Base-by-base conservation (phyloP, 1,140 invertebrate species). In the Zaprionus lachaisei region DNA sequence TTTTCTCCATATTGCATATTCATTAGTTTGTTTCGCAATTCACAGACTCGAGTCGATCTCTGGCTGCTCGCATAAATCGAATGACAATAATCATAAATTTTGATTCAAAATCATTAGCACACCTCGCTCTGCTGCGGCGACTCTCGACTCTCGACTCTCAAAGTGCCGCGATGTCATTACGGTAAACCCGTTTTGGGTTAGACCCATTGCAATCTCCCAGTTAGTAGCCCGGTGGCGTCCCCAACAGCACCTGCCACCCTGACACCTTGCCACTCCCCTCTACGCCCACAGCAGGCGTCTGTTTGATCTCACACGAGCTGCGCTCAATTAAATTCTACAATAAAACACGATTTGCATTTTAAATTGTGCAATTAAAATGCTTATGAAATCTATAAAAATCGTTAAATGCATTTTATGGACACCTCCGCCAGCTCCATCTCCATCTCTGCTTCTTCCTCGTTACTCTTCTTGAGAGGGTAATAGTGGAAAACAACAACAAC, bases 341-440 rank as follows among this genome's bases (percentile, higher is more conserved):
- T 90, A 90, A 82, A 90, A 82, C 81, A 82, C 85, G 79, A 90
- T 90, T 90, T 90, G 85, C 85, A 90, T 90, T 90, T 90, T 82
- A 90, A 90, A 90, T 90, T 90, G 82, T 90, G 85, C 85, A 90
- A 90, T 90, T 90, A 90, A 91, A 90, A 90, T 90, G 85, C 85
- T 90, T 90, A 90, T 90, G 82, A 90, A 90, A 90, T 90, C 85
- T 90, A 85, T 90, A 82, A 86, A 83, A 86, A 79, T 80, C 82
- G 79, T 86, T 85, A 85, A 90, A 91, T 90, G 86, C 85, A 90
- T 85, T 90, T 86, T 90, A 85, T 80, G 71, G 60, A 63, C 74
- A 66, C 60, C 72, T 80, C 51, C 79, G 55, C 60, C 71, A 66
- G 55, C 72, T 80, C 51, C 79, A 62, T 64, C 51, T 22, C 31